Evolutionary conservation across 2,888 invertebrate species (phyloP), one percentile per base, ranked within the genome.

Genomic region (Drosophila tanythrix): DNA sequence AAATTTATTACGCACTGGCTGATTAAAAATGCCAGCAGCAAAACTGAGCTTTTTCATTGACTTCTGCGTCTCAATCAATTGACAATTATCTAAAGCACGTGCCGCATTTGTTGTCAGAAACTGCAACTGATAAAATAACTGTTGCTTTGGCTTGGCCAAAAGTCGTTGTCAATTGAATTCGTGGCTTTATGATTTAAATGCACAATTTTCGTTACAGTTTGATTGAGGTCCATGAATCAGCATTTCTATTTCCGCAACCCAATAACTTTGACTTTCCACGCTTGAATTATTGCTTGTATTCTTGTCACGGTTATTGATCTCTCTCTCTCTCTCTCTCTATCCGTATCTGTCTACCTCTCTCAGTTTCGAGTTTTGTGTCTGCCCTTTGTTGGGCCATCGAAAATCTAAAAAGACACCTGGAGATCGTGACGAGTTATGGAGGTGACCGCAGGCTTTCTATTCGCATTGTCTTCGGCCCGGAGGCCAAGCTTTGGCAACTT

Each of bases 381-480:
- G 64, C 60, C 82, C 70, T 73, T 70, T 56, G 64, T 53, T 51
- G 27, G 36, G 29, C 53, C 52, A 38, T 70, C 65, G 36, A 50
- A 48, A 57, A 63, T 56, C 36, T 51, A 56, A 58, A 69, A 48
- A 79, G 75, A 71, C 71, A 82, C 59, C 68, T 73, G 77, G 78
- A 56, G 69, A 77, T 77, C 78, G 81, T 77, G 72, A 63, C 63
- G 81, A 81, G 63, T 55, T 77, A 77, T 69, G 62, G 52, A 65
- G 77, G 62, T 65, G 70, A 70, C 88, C 85, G 70, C 74, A 70
- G 88, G 88, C 86, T 89, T 85, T 89, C 88, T 79, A 88, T 88
- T 84, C 79, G 67, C 79, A 73, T 79, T 79, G 73, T 81, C 61
- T 73, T 59, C 67, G 31, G 52, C 36, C 65, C 63, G 33, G 56